phyloP scores from a whole-genome alignment of 92 coral and sea anemone genomes.

The Actinernus sp. region DNA sequence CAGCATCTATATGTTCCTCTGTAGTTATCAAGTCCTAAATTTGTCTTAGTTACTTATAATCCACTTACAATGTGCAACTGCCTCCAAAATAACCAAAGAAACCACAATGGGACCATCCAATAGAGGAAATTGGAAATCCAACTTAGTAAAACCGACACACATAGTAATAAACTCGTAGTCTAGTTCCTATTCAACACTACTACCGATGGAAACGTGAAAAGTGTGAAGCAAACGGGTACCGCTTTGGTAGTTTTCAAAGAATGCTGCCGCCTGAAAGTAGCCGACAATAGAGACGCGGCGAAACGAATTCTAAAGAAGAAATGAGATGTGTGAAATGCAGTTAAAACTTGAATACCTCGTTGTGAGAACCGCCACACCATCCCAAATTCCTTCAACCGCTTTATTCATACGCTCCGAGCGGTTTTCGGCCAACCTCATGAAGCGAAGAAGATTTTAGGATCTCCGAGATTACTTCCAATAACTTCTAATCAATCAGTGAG shows the following conservation, averaged over 20 bases:
- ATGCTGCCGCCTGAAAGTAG: conserved; percentile 8
- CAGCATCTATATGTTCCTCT: not conserved
- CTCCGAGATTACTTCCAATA: not conserved
- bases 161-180: conserved; percentile 17
- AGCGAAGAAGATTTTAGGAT: not conserved
- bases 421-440: not conserved
- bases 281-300: conserved; percentile 44
- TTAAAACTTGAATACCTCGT: conserved; percentile 35
- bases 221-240: conserved; percentile 58
- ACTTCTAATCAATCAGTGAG: not conserved
- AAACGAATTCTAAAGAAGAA: conserved; percentile 5
- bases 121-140: not conserved
- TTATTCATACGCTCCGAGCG: conserved; percentile 7
- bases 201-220: conserved; percentile 21
- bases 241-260: conserved; percentile 14
- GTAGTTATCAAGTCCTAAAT: conserved; percentile 10
- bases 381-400: conserved; percentile 20
- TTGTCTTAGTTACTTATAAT: conserved; percentile 45
- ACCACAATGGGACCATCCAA: conserved; percentile 20
- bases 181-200: not conserved
- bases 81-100: not conserved
- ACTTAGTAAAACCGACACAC: conserved; percentile 5
- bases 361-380: conserved; percentile 24
- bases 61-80: conserved; percentile 58
- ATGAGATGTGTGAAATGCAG: conserved; percentile 11